A percentile compares a stretch with the other conserved stretches of the same genome.
Conservation (phyloP, 2,888 invertebrate species). For the Troglohyphantes excavatus region DNA sequence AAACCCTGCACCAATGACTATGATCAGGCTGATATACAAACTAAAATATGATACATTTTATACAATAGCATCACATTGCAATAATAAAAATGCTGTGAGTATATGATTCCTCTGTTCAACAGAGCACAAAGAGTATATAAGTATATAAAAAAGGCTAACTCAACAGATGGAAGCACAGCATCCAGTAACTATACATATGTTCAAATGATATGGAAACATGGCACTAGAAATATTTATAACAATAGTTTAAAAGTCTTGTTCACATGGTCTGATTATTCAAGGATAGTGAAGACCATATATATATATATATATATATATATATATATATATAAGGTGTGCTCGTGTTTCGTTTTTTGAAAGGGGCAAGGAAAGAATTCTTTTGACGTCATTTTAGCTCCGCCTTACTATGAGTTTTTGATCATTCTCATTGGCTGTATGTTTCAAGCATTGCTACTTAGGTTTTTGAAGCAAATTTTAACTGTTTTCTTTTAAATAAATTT, state of each 20-base stretch:
- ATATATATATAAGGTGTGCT: too few species aligned
- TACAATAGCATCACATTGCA: neutral
- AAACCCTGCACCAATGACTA: neutral
- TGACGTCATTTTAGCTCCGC: too few species aligned
- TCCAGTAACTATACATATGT: slow-evolving; percentile 47
- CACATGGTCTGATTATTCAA: neutral
- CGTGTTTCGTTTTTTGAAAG: too few species aligned
- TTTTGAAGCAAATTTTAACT: too few species aligned
- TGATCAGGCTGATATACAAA: neutral
- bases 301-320: too few species aligned
- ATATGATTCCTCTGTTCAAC: slow-evolving; percentile 55
- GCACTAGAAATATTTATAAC: slow-evolving; percentile 44
- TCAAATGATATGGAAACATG: slow-evolving; percentile 57
- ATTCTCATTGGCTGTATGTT: too few species aligned
- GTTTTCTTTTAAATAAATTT: too few species aligned
- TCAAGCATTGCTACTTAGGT: too few species aligned
- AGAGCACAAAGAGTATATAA: slow-evolving; percentile 34
- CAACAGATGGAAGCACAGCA: slow-evolving; percentile 68
- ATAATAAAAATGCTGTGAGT: slow-evolving; percentile 3
- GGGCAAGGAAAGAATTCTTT: too few species aligned
- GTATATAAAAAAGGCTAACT: slow-evolving; percentile 27
- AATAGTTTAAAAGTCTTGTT: neutral
- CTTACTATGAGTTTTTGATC: too few species aligned
- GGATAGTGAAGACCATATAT: too few species aligned
- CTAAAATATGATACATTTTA: neutral